Evolutionary conservation across 1,140 invertebrate species (phyloP).

Genomic region (Drosophila parabipectinata): DNA sequence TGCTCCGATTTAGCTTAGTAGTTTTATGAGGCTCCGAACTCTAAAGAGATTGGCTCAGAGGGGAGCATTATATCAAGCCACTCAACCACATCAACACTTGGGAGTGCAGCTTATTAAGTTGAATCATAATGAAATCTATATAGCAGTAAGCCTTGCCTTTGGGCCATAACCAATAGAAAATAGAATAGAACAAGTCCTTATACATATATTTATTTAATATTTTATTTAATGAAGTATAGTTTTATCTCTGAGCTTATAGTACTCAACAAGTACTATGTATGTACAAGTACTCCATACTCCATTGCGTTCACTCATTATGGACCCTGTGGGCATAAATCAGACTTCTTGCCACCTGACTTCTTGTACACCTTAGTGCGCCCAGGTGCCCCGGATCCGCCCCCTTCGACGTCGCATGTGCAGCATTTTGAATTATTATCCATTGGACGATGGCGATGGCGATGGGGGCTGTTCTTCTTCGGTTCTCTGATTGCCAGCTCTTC

Average conservation of each 20-base stretch:
- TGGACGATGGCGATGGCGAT: conserved; percentile 37
- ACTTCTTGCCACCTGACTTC: conserved; percentile 50
- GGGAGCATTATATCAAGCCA: conserved; percentile 64
- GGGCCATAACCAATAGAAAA: too few species aligned
- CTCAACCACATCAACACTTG: conserved; percentile 64
- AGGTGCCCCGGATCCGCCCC: conserved; percentile 7
- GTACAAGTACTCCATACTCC: conserved; percentile 14
- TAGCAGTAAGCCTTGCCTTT: conserved; percentile 2
- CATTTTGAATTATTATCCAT: conserved; percentile 76
- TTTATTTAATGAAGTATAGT: conserved; percentile 48
- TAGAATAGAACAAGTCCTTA: too few species aligned
- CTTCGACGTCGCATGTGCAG: conserved; percentile 69
- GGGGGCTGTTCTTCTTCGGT: conserved; percentile 37
- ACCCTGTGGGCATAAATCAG: conserved; percentile 69
- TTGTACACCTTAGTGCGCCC: conserved; percentile 10
- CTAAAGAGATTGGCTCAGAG: not conserved
- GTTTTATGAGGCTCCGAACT: conserved; percentile 10
- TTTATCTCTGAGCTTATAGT: too few species aligned
- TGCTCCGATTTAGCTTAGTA: conserved; percentile 1
- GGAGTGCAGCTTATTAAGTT: conserved; percentile 61
- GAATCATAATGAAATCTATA: conserved; percentile 66
- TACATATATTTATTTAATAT: too few species aligned
- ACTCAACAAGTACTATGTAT: too few species aligned
- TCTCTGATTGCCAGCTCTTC: conserved; percentile 66
- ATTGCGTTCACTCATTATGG: conserved; percentile 78